These are phyloP conservation scores for Thecophora atra DNA, from an alignment of 2,888 invertebrate genomes.

Conservation along the genomic window DNA sequence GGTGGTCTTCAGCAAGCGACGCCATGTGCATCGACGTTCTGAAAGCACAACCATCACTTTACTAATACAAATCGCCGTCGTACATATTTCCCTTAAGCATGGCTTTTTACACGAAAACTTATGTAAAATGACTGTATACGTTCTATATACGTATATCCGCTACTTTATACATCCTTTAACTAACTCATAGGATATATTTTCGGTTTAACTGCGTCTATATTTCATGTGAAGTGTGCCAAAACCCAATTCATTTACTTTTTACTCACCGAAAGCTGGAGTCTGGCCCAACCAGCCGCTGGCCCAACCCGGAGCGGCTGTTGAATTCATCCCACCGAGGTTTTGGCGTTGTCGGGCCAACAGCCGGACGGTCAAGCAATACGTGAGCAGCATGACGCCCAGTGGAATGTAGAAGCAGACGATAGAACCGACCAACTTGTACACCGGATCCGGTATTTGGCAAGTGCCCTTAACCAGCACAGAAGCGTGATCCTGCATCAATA, in stretches of 20 bases:
- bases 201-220: too few species aligned
- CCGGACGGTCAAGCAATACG: slow-evolving; percentile 92
- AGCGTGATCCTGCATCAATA: slow-evolving; percentile 74
- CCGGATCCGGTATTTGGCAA: slow-evolving; percentile 87
- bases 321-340: slow-evolving; percentile 69
- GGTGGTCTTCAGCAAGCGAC: slow-evolving; percentile 71
- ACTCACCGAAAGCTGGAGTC: slow-evolving; percentile 68
- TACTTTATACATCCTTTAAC: too few species aligned
- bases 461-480: slow-evolving; percentile 84
- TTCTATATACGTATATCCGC: too few species aligned
- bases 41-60: background rate
- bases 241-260: background rate
- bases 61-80: background rate
- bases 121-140: too few species aligned
- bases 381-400: slow-evolving; percentile 90
- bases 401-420: slow-evolving; percentile 97
- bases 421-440: slow-evolving; percentile 92
- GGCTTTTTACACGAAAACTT: too few species aligned
- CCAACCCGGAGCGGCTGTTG: slow-evolving; percentile 70
- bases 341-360: slow-evolving; percentile 85
- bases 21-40: slow-evolving; percentile 84
- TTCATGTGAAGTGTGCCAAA: too few species aligned
- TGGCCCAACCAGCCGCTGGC: slow-evolving; percentile 80
- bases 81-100: background rate
- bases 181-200: too few species aligned